Conservation (phyloP, 2,888 invertebrate species). For the Ormyrus labotus region DNA sequence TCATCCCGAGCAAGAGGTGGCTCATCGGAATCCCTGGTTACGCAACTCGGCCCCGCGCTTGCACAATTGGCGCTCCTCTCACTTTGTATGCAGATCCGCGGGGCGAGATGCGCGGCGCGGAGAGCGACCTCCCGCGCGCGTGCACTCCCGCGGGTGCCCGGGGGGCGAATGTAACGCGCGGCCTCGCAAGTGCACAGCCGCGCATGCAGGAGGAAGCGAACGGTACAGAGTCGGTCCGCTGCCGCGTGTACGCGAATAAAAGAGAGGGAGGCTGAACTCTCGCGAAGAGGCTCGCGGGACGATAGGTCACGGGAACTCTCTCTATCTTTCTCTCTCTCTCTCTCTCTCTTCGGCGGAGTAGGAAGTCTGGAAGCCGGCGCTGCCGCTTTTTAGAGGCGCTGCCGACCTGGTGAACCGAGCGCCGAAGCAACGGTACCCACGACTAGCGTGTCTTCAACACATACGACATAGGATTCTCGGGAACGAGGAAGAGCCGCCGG, state of each 20-base stretch:
- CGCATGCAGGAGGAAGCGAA: background rate
- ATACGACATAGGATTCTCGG: slow-evolving; percentile 56
- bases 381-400: slow-evolving; percentile 54
- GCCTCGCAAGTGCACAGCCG: background rate
- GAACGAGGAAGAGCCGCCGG: slow-evolving; percentile 63
- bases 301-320: slow-evolving; percentile 58
- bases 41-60: too few relatives aligned
- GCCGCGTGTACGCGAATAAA: slow-evolving; percentile 40
- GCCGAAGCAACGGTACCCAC: slow-evolving; percentile 32
- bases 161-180: slow-evolving; percentile 14
- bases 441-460: background rate
- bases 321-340: background rate
- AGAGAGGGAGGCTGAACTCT: slow-evolving; percentile 22
- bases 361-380: slow-evolving; percentile 56
- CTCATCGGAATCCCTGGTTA: too few relatives aligned
- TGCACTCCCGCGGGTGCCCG: background rate
- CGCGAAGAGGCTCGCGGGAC: slow-evolving; percentile 47
- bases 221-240: background rate
- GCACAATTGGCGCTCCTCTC: too few relatives aligned
- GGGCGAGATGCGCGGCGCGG: background rate
- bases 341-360: slow-evolving; percentile 33
- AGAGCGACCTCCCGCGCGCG: background rate
- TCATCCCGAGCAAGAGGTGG: too few relatives aligned
- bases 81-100: background rate
- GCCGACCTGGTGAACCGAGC: slow-evolving; percentile 64